phyloP scores from a whole-genome alignment of 2,113 vertebrate genomes.

The Serinus canaria region DNA sequence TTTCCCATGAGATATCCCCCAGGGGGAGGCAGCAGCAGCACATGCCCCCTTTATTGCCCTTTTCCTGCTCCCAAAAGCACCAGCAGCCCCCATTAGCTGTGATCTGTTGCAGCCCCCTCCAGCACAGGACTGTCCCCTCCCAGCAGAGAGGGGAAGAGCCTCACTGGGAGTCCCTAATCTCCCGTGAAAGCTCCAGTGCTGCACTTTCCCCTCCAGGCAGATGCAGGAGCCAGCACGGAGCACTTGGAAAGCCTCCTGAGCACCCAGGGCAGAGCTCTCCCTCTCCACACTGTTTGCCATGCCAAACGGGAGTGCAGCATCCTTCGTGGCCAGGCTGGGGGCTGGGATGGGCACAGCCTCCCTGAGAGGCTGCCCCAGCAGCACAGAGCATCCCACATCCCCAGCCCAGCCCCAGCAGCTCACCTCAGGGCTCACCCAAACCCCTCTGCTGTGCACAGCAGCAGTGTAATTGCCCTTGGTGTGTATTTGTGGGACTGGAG shows the following conservation, averaged over 20 bases:
- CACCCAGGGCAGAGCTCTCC: neutral
- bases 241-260: accelerated
- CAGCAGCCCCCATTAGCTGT: neutral
- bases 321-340: accelerated
- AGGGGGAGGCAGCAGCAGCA: accelerated
- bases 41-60: accelerated
- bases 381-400: neutral
- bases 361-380: accelerated
- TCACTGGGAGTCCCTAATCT: accelerated
- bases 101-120: neutral
- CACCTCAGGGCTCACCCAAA: neutral
- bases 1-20: accelerated
- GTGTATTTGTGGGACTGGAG: neutral
- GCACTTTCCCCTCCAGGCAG: neutral
- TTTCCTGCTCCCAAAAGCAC: neutral
- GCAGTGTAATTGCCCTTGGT: accelerated
- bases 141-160: neutral
- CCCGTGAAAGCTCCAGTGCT: accelerated
- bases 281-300: accelerated
- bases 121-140: neutral
- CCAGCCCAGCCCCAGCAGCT: accelerated
- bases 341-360: accelerated
- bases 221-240: accelerated
- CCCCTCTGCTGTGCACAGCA: neutral
- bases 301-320: neutral